Conservation (phyloP, 1,140 invertebrate species). For the Kradibia gibbosae region DNA sequence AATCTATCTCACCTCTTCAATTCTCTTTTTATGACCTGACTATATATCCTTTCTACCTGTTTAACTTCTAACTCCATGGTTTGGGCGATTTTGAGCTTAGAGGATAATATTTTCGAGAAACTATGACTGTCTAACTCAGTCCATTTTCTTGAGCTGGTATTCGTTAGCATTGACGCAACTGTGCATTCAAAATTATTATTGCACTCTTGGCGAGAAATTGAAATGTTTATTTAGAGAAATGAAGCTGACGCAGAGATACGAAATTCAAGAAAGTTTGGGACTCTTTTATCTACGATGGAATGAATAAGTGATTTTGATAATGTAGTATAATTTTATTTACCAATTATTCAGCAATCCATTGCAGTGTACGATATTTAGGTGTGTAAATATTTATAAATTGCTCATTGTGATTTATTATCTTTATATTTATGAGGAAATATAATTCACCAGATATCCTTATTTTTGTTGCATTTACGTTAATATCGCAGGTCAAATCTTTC, state of each 20-base stretch:
- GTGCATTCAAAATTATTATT: slow-evolving; percentile 39
- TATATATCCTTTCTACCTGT: neutral
- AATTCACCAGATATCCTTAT: too few relatives aligned
- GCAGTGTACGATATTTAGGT: too few relatives aligned
- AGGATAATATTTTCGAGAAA: slow-evolving; percentile 6
- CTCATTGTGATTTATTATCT: too few relatives aligned
- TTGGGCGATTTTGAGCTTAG: slow-evolving; percentile 22
- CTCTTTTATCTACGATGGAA: neutral
- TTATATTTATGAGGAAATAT: too few relatives aligned
- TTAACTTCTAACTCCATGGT: slow-evolving; percentile 17
- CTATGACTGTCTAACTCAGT: neutral
- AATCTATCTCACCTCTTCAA: neutral
- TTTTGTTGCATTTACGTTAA: too few relatives aligned
- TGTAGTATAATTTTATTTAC: too few relatives aligned
- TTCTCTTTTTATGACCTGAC: neutral
- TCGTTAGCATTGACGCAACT: slow-evolving; percentile 40
- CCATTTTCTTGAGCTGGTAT: neutral
- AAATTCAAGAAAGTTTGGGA: neutral
- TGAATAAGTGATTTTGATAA: neutral
- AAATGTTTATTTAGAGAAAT: slow-evolving; percentile 9
- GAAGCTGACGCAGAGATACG: neutral
- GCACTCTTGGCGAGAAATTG: neutral
- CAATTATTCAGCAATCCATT: too few relatives aligned
- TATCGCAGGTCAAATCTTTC: too few relatives aligned
- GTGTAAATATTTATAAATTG: too few relatives aligned